Conservation (phyloP, 1,140 invertebrate genomes). For the Platyscapa corneri region DNA sequence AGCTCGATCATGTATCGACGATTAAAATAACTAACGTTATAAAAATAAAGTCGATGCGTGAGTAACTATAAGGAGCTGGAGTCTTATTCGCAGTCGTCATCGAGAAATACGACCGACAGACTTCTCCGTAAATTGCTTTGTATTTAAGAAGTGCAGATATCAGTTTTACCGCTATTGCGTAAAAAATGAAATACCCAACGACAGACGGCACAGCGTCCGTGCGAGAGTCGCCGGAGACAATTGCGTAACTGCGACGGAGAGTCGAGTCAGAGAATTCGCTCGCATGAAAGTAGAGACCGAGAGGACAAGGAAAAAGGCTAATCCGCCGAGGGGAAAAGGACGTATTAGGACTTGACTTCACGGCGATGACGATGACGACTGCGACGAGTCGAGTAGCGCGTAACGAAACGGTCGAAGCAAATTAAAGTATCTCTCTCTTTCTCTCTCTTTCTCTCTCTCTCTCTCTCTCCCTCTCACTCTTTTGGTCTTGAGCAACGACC, state of each 20-base stretch:
- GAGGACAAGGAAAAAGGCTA: background rate
- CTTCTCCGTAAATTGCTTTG: background rate
- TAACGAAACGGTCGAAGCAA: conserved; percentile 42
- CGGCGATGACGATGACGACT: background rate
- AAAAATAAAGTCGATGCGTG: too few species aligned
- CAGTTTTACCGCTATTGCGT: background rate
- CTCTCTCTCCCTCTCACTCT: background rate
- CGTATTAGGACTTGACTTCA: conserved; percentile 14
- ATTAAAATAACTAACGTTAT: too few species aligned
- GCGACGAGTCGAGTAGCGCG: conserved; percentile 28
- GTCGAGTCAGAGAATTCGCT: background rate
- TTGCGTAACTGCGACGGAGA: background rate
- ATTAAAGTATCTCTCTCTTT: conserved; percentile 21
- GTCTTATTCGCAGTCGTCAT: too few species aligned
- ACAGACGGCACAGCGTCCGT: background rate
- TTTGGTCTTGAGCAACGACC: conserved; percentile 58
- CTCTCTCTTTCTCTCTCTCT: background rate
- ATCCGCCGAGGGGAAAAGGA: conserved; percentile 4
- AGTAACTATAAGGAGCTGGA: too few species aligned
- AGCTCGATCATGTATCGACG: too few species aligned
- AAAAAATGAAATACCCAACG: background rate
- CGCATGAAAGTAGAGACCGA: background rate
- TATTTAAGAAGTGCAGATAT: background rate
- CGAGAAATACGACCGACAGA: too few species aligned
- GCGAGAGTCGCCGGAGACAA: background rate